Conservation (phyloP, 2,797 vertebrate species). For the Lutra lutra region DNA sequence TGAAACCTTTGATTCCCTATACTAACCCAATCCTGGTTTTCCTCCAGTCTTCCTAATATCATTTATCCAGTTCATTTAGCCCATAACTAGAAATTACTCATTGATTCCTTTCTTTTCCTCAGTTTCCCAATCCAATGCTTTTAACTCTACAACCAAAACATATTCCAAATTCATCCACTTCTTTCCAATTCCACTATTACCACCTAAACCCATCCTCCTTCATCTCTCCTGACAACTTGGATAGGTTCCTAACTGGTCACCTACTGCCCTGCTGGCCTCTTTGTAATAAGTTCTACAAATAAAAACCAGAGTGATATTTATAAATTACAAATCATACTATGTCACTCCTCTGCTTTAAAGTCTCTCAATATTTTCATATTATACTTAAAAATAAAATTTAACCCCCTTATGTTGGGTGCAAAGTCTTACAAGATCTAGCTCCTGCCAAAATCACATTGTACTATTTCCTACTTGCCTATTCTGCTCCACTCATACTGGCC, state of each 20-base stretch:
- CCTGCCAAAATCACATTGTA: not conserved
- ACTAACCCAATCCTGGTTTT: not conserved
- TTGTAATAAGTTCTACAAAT: not conserved
- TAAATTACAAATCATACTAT: not conserved
- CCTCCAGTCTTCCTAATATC: not conserved
- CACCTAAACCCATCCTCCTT: not conserved
- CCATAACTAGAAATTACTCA: not conserved
- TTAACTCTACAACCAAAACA: not conserved
- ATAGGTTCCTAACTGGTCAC: not conserved
- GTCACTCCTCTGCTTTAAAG: not conserved
- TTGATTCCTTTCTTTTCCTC: constrained; percentile 4
- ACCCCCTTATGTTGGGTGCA: not conserved
- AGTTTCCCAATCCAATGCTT: not conserved
- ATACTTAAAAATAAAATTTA: not conserved
- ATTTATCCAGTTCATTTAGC: not conserved
- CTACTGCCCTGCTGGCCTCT: not conserved
- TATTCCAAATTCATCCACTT: not conserved
- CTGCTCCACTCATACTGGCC: not conserved
- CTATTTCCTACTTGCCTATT: too few species aligned
- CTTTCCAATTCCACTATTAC: not conserved
- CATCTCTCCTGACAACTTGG: not conserved
- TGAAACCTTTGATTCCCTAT: not conserved
- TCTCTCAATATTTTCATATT: not conserved
- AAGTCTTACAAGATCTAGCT: not conserved
- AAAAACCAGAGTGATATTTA: not conserved